Conservation (phyloP, 1,140 invertebrate genomes). For the Caenorhabditis briggsae region DNA sequence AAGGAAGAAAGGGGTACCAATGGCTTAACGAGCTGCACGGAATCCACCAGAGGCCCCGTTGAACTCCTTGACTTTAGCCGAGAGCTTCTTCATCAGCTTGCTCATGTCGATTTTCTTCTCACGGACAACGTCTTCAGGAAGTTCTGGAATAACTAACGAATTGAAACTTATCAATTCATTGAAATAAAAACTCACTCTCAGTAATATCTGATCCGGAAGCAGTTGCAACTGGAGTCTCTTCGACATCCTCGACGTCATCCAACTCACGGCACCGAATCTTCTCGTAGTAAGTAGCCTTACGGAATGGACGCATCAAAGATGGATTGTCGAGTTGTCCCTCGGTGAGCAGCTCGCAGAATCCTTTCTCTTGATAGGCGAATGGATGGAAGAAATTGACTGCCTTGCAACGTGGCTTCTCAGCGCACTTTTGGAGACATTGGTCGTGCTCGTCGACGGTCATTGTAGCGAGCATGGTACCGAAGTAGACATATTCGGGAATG, state of each 20-base stretch:
- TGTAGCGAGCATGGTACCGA: constrained; percentile 77
- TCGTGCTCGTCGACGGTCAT: constrained; percentile 72
- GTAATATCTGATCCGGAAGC: neutral
- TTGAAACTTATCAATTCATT: neutral
- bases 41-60: constrained; percentile 61
- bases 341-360: constrained; percentile 75
- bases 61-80: constrained; percentile 72
- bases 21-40: constrained; percentile 18
- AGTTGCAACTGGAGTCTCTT: neutral
- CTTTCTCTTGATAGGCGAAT: constrained; percentile 71
- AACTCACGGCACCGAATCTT: constrained; percentile 72
- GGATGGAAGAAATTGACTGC: constrained; percentile 77
- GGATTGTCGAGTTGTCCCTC: constrained; percentile 77
- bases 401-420: constrained; percentile 71
- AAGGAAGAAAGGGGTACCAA: constrained; percentile 8
- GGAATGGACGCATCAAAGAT: constrained; percentile 76
- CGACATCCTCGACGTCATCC: constrained; percentile 65
- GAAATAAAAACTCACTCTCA: constrained; percentile 45
- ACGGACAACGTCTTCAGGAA: constrained; percentile 7
- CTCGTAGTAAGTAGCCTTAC: constrained; percentile 76
- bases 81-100: constrained; percentile 70
- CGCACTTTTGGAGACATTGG: constrained; percentile 73
- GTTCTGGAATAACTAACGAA: neutral
- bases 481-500: constrained; percentile 77
- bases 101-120: constrained; percentile 49